A percentile compares a stretch with the other conserved stretches of the same genome.
These are phyloP conservation scores for Tragelaphus eurycerus DNA, from an alignment of 2,797 vertebrate species.

Conservation along the genomic window DNA sequence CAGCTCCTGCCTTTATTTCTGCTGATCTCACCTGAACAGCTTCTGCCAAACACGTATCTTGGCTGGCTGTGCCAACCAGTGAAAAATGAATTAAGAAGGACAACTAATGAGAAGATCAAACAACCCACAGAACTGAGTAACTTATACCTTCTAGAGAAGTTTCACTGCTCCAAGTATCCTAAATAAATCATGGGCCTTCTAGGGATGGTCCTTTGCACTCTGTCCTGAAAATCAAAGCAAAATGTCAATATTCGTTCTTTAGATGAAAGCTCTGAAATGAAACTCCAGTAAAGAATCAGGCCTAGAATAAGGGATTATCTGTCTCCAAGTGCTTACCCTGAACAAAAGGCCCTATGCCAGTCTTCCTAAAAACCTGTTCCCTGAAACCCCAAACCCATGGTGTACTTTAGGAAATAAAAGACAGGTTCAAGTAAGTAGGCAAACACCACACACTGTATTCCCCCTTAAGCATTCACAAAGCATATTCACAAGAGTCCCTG, in stretches of 20 bases:
- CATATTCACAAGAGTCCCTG: not conserved
- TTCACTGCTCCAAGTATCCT: constrained; percentile 21
- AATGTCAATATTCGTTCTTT: not conserved
- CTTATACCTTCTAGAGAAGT: constrained; percentile 65
- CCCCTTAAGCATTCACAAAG: not conserved
- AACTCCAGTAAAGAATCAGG: not conserved
- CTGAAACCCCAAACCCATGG: not conserved
- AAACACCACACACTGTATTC: not conserved
- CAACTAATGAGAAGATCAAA: constrained; percentile 79
- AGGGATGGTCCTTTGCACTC: not conserved
- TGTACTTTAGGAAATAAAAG: not conserved
- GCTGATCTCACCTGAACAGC: constrained; percentile 64
- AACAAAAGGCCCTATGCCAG: not conserved
- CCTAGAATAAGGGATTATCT: not conserved
- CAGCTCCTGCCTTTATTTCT: constrained; percentile 64
- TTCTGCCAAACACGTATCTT: constrained; percentile 68
- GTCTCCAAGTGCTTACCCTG: not conserved
- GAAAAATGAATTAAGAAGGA: constrained; percentile 74
- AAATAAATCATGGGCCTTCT: constrained; percentile 67
- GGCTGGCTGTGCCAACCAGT: constrained; percentile 50
- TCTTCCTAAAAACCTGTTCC: not conserved
- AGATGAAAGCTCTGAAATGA: not conserved
- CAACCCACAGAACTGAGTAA: constrained; percentile 63
- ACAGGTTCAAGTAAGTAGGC: not conserved
- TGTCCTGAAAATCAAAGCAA: constrained; percentile 29